Evolutionary conservation across 2,888 invertebrate genomes (phyloP), one percentile per base, ranked within the genome.

Genomic region (Lepas anatifera): DNA sequence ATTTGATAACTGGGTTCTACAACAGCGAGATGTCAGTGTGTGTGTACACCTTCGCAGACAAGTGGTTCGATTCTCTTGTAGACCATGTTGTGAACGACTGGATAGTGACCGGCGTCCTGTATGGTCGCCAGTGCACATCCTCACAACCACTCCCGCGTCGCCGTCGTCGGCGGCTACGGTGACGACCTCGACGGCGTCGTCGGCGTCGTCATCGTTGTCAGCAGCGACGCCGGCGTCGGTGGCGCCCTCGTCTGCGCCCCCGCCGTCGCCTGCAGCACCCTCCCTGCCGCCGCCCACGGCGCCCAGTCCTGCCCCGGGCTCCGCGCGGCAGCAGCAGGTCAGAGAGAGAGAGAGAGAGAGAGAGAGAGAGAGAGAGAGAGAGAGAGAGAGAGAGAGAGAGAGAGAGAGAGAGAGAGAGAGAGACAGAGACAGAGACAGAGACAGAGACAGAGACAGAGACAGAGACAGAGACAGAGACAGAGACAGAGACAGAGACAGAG

Each of bases 301-400:
- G 58, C 58, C 50, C 41, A 67, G 66, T 35, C 43, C 52, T n/a
- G 46, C 64, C 50, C 10, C 48, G 29, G 37, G 50, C 58, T 43
- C 69, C 66, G 69, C 69, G 70, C 69, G 70, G 70, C 67, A 66
- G 50, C 46, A 71, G 67, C 69, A 70, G 64, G 67, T 18, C 25
- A 41, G 52, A 69, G 72, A 52, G 71, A 58, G 68, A 73, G 72
- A 68, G 74, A 69, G 73, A 72, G 72, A 68, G 70, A 63, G 35
- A 68, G 68, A 46, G 69, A 63, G 63, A 71, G 73, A 50, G 72
- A 64, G 27, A 13, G 6, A 25, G n/a, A 43, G 39, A 25, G 16
- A 37, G 25, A 10, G 67, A 10, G 37, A 27, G 37, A 67, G 46
- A n/a, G 7, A 35, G 32, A 29, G 50, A 41, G n/a, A 22, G 43